These are phyloP conservation scores for Kobus ellipsiprymnus DNA, from an alignment of 2,113 vertebrate species.

Conservation along the genomic window DNA sequence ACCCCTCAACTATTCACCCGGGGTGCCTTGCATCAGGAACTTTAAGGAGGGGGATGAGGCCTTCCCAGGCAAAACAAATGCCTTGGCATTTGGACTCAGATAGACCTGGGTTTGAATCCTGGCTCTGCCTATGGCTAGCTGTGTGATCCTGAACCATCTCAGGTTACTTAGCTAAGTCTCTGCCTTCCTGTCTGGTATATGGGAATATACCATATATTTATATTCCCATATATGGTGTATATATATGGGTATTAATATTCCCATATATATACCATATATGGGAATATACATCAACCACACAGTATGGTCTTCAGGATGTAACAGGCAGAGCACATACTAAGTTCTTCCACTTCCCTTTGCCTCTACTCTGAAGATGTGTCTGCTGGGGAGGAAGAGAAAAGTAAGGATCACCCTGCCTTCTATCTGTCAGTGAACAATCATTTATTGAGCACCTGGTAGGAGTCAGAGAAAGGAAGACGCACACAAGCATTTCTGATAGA, in stretches of 20 bases:
- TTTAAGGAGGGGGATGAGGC: background rate
- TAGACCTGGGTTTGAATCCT: background rate
- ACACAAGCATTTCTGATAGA: background rate
- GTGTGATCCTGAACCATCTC: background rate
- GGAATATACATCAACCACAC: background rate
- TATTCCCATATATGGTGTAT: too few relatives aligned
- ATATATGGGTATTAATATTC: too few relatives aligned
- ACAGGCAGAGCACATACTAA: accelerated
- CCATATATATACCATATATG: too few relatives aligned
- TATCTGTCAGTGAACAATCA: background rate
- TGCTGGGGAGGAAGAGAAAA: background rate
- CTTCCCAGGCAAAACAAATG: background rate
- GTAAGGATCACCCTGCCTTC: background rate
- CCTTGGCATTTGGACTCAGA: background rate
- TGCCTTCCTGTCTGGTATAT: background rate
- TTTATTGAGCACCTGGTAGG: background rate
- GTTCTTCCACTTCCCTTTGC: background rate
- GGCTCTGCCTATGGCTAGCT: background rate
- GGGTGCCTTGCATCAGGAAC: background rate
- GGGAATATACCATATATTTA: too few relatives aligned
- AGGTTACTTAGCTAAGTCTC: background rate
- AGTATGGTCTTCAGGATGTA: background rate
- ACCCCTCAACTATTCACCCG: background rate
- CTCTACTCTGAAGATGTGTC: background rate
- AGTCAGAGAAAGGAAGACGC: background rate